A percentile compares a stretch with the other conserved stretches of the same genome.
These are phyloP conservation scores for Mormoops blainvillei DNA, from an alignment of 2,113 vertebrate species.

Conservation along the genomic window DNA sequence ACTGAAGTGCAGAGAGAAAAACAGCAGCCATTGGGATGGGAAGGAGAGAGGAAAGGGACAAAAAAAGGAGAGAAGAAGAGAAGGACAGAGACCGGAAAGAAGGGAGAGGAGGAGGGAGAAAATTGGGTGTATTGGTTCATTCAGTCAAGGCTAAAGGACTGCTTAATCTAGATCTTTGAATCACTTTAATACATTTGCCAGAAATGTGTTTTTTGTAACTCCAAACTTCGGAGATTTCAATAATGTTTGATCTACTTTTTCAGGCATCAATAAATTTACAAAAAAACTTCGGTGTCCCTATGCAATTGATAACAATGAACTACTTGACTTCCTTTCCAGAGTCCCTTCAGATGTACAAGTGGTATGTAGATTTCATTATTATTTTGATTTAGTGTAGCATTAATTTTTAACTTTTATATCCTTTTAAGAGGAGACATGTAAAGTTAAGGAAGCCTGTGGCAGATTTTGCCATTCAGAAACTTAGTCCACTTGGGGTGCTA, in stretches of 20 bases:
- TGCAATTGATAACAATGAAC: conserved; percentile 97
- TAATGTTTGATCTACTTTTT: conserved; percentile 66
- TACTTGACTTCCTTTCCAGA: conserved; percentile 97
- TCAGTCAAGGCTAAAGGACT: neutral
- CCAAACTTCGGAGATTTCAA: neutral
- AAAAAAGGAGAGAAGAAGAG: neutral
- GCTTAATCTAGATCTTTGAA: neutral
- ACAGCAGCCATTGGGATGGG: neutral
- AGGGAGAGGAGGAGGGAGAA: no score
- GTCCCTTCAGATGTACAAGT: conserved; percentile 97
- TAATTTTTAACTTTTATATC: neutral
- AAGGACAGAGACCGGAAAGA: neutral
- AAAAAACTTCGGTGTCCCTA: conserved; percentile 97
- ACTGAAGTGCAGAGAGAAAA: neutral
- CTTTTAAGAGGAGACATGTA: neutral
- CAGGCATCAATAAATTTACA: conserved; percentile 99
- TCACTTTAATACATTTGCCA: neutral
- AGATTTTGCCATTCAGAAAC: neutral
- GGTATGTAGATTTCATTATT: conserved; percentile 83
- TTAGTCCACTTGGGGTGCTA: neutral
- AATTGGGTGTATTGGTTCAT: neutral
- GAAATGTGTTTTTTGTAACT: neutral
- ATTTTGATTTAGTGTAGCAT: neutral
- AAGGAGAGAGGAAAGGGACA: neutral
- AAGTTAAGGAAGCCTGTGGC: neutral